Percentiles rank a stretch among this genome's conserved stretches.
phyloP scores from a whole-genome alignment of 2,888 invertebrate genomes.

The Troglohyphantes excavatus region DNA sequence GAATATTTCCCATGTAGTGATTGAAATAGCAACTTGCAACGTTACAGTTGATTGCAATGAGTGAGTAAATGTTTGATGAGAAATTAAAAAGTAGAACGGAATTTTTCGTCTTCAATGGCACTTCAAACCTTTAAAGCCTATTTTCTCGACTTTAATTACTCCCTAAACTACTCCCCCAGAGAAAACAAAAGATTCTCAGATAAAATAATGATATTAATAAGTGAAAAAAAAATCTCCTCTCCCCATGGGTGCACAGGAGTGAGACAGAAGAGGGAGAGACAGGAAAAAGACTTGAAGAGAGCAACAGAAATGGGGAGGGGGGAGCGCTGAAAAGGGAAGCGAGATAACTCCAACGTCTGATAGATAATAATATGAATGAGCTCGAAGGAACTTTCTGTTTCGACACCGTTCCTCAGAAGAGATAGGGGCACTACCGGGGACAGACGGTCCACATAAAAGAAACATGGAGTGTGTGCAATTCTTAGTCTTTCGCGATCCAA shows the following conservation, averaged over 20 bases:
- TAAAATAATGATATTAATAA: constrained; percentile 13
- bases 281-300: constrained; percentile 27
- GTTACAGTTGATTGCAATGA: no score
- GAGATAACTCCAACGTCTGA: constrained; percentile 74
- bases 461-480: constrained; percentile 54
- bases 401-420: constrained; percentile 55
- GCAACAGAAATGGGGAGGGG: constrained; percentile 38
- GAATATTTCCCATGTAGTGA: no score
- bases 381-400: constrained; percentile 60
- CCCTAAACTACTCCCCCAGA: not conserved
- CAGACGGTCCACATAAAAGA: constrained; percentile 67
- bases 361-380: constrained; percentile 78
- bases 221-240: not conserved
- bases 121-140: no score
- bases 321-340: constrained; percentile 74
- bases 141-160: no score
- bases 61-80: no score
- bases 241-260: constrained; percentile 11
- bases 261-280: constrained; percentile 9
- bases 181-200: not conserved
- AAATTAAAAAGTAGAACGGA: no score
- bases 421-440: constrained; percentile 69
- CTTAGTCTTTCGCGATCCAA: constrained; percentile 66
- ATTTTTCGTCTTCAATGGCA: no score
- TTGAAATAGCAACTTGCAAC: no score